A percentile compares a stretch with the other conserved stretches of the same genome.
These are phyloP conservation scores for Rostratula benghalensis DNA, from an alignment of 2,113 vertebrate species.

Conservation along the genomic window DNA sequence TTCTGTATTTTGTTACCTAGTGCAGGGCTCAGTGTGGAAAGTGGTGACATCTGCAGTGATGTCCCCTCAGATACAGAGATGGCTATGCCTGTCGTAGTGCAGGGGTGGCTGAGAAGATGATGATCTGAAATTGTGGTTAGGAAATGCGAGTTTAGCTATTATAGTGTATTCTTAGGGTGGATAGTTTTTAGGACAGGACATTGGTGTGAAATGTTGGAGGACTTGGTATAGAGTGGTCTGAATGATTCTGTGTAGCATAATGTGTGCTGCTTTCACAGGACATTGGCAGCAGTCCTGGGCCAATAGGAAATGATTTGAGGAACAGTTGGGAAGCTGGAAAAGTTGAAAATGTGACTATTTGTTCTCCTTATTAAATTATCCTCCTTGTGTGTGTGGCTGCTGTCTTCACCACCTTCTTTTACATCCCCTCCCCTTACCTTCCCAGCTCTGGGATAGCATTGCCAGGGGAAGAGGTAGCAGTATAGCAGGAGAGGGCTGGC, in stretches of 20 bases:
- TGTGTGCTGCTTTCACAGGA: neutral
- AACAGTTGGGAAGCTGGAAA: neutral
- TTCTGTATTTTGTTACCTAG: neutral
- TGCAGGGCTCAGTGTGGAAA: neutral
- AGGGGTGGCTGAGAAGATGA: neutral
- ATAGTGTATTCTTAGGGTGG: neutral
- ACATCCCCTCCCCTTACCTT: neutral
- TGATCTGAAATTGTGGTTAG: neutral
- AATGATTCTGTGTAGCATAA: neutral
- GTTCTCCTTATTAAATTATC: neutral
- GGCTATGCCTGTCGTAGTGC: neutral
- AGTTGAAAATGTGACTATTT: neutral
- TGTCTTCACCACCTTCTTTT: conserved; percentile 24
- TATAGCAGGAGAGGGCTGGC: conserved; percentile 20
- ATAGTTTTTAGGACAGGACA: neutral
- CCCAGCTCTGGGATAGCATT: neutral
- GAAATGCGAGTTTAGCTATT: neutral
- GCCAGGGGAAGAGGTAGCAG: conserved; percentile 4
- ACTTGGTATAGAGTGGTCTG: neutral
- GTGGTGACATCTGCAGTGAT: neutral
- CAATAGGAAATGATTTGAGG: neutral
- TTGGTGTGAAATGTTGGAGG: neutral
- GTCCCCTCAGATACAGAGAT: neutral
- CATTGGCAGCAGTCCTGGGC: neutral
- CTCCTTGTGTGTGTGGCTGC: neutral